phyloP scores from a whole-genome alignment of 2,797 vertebrate genomes.

The Florisuga fusca region DNA sequence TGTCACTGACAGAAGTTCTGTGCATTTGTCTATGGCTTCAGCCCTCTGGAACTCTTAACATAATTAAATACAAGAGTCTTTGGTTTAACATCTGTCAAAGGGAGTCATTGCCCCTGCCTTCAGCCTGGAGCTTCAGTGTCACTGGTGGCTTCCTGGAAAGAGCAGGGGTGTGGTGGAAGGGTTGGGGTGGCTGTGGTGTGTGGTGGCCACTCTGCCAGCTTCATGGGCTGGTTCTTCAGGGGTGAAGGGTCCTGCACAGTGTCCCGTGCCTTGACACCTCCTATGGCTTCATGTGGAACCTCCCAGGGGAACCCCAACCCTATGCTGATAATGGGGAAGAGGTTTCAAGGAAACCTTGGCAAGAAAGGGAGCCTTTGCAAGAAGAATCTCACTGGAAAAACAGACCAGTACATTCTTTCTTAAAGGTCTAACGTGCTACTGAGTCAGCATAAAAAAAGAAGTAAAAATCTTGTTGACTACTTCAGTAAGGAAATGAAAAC shows the following conservation, averaged over 20 bases:
- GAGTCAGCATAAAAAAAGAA: conserved; percentile 69
- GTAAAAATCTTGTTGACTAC: conserved; percentile 74
- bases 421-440: conserved; percentile 76
- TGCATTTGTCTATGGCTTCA: conserved; percentile 57
- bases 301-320: fast-evolving
- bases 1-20: conserved; percentile 46
- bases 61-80: conserved; percentile 65
- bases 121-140: neutral
- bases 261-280: conserved; percentile 31
- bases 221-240: neutral
- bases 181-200: neutral
- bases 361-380: neutral
- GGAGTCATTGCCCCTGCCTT: conserved; percentile 58
- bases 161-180: neutral
- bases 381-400: neutral
- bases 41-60: conserved; percentile 38
- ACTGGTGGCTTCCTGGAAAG: neutral
- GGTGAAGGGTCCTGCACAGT: neutral
- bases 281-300: neutral
- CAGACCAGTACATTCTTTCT: neutral
- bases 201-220: neutral
- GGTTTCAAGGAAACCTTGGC: neutral
- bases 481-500: conserved; percentile 57
- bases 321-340: neutral
- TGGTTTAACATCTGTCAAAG: conserved; percentile 65